A percentile compares a stretch with the other conserved stretches of the same genome.
Evolutionary conservation across 2,888 invertebrate genomes (phyloP).

Genomic region (Drosophila prostipennis): DNA sequence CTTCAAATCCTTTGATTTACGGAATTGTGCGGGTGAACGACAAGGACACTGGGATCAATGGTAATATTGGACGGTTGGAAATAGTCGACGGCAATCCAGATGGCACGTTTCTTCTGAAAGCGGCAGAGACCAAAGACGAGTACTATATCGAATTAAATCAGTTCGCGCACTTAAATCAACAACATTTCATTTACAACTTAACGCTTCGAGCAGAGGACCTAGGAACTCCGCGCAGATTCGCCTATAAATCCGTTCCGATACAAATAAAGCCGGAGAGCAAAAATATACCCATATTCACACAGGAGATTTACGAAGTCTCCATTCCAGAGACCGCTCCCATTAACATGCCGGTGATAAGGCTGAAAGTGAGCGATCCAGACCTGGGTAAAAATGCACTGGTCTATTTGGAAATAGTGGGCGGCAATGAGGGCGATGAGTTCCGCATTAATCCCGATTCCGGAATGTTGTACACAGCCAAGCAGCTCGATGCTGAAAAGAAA

Average conservation of each 20-base stretch:
- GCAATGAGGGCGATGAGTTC: conserved; percentile 95
- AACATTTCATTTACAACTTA: conserved; percentile 91
- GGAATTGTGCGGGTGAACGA: conserved; percentile 95
- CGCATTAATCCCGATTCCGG: conserved; percentile 94
- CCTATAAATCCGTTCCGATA: conserved; percentile 92
- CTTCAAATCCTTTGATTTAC: conserved; percentile 93
- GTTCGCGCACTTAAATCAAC: conserved; percentile 85
- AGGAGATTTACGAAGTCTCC: conserved; percentile 93
- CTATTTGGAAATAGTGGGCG: conserved; percentile 94
- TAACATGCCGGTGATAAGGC: conserved; percentile 93
- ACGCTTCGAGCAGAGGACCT: conserved; percentile 93
- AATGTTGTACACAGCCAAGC: conserved; percentile 92
- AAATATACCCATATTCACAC: conserved; percentile 94
- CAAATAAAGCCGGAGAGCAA: conserved; percentile 92
- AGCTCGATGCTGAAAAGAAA: conserved; percentile 93
- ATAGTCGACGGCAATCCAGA: conserved; percentile 96
- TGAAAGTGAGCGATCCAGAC: conserved; percentile 94
- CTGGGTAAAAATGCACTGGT: conserved; percentile 93
- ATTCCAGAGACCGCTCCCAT: conserved; percentile 95
- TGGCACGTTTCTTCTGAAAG: conserved; percentile 92
- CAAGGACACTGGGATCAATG: conserved; percentile 93
- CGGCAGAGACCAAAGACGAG: conserved; percentile 87
- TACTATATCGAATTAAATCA: conserved; percentile 90
- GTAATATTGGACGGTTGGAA: conserved; percentile 91
- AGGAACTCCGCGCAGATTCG: conserved; percentile 91